Percentiles rank a stretch among this genome's conserved stretches.
These are phyloP conservation scores for Phallusia fumigata DNA, from an alignment of 23 tunicate genomes.

Conservation along the genomic window DNA sequence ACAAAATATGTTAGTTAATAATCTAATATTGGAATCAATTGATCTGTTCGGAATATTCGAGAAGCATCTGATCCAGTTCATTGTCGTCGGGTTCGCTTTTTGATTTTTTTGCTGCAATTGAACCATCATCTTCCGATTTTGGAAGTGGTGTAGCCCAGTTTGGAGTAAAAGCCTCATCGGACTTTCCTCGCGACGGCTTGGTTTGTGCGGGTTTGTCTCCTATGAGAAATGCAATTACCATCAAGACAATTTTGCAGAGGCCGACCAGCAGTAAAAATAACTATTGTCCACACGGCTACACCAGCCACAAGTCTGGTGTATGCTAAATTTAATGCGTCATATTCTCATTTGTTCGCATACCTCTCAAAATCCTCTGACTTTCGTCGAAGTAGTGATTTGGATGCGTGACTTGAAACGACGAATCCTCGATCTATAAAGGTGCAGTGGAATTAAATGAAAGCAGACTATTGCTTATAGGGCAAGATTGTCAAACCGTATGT, in stretches of 20 bases:
- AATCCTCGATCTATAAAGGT: conserved; percentile 41
- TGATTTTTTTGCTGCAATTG: conserved; percentile 4
- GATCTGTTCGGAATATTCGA: conserved; percentile 38
- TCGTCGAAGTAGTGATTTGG: conserved; percentile 95
- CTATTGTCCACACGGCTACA: too few species aligned
- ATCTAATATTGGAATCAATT: not conserved
- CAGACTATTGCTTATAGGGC: not conserved
- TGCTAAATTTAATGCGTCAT: too few species aligned
- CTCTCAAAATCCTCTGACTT: conserved; percentile 67
- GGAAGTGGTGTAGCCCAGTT: conserved; percentile 36
- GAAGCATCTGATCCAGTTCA: conserved; percentile 62
- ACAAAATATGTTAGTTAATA: too few species aligned
- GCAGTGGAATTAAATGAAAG: not conserved
- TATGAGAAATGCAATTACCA: not conserved
- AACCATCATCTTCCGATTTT: not conserved
- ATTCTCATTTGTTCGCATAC: too few species aligned
- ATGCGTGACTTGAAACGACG: conserved; percentile 83
- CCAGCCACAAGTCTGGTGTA: too few species aligned
- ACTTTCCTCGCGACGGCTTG: not conserved
- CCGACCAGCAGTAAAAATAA: too few species aligned
- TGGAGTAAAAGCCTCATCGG: conserved; percentile 40
- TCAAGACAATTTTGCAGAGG: too few species aligned
- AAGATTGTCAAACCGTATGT: conserved; percentile 40
- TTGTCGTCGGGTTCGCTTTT: conserved; percentile 48
- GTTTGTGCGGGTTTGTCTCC: conserved; percentile 17